phyloP scores from a whole-genome alignment of 2,888 invertebrate species.

The Tenthredo amoena region DNA sequence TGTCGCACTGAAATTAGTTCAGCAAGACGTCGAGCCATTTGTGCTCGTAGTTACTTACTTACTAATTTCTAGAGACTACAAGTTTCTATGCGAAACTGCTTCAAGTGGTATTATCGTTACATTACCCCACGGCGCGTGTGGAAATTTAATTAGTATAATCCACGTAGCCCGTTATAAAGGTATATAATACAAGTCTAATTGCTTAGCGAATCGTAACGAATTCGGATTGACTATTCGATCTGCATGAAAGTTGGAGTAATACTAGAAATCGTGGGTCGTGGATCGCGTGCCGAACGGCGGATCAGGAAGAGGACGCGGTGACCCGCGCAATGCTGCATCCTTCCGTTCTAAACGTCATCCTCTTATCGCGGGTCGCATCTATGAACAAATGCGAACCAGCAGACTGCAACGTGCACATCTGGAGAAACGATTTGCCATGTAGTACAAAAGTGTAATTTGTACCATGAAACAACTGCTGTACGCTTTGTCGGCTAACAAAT shows the following conservation, averaged over 20 bases:
- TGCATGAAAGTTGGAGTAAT: neutral
- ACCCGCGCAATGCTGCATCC: slow-evolving; percentile 46
- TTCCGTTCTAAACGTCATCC: slow-evolving; percentile 48
- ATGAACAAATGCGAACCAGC: slow-evolving; percentile 41
- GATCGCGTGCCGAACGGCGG: slow-evolving; percentile 43
- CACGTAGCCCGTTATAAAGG: slow-evolving; percentile 1
- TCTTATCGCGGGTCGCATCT: slow-evolving; percentile 42
- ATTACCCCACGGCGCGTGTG: neutral
- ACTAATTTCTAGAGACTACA: slow-evolving; percentile 7
- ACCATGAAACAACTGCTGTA: slow-evolving; percentile 11
- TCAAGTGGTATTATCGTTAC: slow-evolving; percentile 16
- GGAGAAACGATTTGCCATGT: slow-evolving; percentile 36
- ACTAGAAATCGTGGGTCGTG: slow-evolving; percentile 10
- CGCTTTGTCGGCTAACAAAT: slow-evolving; percentile 7
- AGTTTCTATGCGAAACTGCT: slow-evolving; percentile 4
- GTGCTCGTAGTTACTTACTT: slow-evolving; percentile 22
- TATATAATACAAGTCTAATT: neutral
- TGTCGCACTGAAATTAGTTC: slow-evolving; percentile 15
- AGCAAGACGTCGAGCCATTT: neutral
- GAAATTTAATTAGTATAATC: slow-evolving; percentile 40
- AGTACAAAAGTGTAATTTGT: slow-evolving; percentile 22
- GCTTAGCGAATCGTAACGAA: slow-evolving; percentile 6
- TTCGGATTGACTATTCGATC: slow-evolving; percentile 18
- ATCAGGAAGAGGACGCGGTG: slow-evolving; percentile 50
- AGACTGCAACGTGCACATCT: slow-evolving; percentile 37